Evolutionary conservation across 2,888 invertebrate genomes (phyloP), one percentile per base, ranked within the genome.

Genomic region (Idaea dimidiata): DNA sequence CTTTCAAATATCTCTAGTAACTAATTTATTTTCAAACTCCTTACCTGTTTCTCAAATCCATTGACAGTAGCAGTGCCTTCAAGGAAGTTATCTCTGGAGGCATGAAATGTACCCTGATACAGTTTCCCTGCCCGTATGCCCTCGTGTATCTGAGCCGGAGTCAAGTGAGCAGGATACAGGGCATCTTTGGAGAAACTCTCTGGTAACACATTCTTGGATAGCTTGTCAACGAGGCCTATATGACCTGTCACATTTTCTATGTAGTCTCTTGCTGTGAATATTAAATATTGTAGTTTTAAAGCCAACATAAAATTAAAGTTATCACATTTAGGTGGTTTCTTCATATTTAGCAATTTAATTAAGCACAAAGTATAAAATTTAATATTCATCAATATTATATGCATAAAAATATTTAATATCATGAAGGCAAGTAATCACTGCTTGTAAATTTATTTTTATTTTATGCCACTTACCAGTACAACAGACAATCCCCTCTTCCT

Each of bases 1-100:
- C n/a, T n/a, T n/a, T n/a, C n/a, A n/a, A n/a, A n/a, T n/a, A n/a
- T n/a, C n/a, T n/a, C n/a, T n/a, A n/a, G n/a, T n/a, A n/a, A n/a
- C n/a, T n/a, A 24, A 24, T 24, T 5, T 24, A 3, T 24, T 24
- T 8, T 14, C 10, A 4, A 43, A 43, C 10, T 10, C 10, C 43
- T 43, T 43, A 97, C 97, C 80, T 95, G 94, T 86, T 96, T 96
- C 43, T 98, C 97, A 80, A 94, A 94, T 16, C 95, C 94, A 77
- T 96, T 97, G 1, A 97, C 95, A 82, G 94, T 95, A 8, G 97
- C 97, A 66, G 94, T 95, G 10, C 98, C 99, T 87, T 99, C 99
- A 16, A 99, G 91, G 81, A 97, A 99, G 86, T 99, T 99, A 78
- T 99, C 98, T 60, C 97, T 93, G 0, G 98, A 98, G 0, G 98